Evolutionary conservation across 2,113 vertebrate genomes (phyloP).

Genomic region (Picathartes gymnocephalus): DNA sequence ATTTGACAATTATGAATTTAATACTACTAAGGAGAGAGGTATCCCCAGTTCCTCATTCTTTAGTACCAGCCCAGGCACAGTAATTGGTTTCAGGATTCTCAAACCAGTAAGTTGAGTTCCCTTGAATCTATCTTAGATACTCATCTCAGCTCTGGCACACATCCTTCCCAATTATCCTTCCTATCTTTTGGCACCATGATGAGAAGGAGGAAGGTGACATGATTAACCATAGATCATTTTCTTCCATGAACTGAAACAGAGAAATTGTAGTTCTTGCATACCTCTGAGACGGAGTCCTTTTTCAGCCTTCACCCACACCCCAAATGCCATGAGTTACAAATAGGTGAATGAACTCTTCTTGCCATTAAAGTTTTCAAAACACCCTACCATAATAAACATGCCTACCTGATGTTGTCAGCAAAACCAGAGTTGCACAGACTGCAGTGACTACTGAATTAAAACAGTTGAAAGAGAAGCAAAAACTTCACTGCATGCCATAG

Average conservation of each 20-base stretch:
- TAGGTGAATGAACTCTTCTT: neutral
- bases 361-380: neutral
- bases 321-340: neutral
- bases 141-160: neutral
- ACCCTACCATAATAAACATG: neutral
- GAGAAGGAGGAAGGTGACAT: neutral
- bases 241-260: neutral
- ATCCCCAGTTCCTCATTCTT: slow-evolving; percentile 25
- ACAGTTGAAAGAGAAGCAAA: neutral
- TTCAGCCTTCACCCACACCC: neutral
- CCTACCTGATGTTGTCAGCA: neutral
- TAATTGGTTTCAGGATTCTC: slow-evolving; percentile 4
- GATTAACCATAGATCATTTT: neutral
- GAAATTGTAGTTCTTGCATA: neutral
- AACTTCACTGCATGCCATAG: neutral
- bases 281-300: neutral
- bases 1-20: neutral
- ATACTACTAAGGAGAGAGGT: neutral
- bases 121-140: neutral
- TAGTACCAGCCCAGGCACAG: neutral
- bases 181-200: neutral
- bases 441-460: neutral
- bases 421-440: neutral
- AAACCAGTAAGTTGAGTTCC: slow-evolving; percentile 29
- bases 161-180: neutral